A percentile compares a stretch with the other conserved stretches of the same genome.
Conservation (phyloP, 2,797 vertebrate species). For the Sparidentex hasta region DNA sequence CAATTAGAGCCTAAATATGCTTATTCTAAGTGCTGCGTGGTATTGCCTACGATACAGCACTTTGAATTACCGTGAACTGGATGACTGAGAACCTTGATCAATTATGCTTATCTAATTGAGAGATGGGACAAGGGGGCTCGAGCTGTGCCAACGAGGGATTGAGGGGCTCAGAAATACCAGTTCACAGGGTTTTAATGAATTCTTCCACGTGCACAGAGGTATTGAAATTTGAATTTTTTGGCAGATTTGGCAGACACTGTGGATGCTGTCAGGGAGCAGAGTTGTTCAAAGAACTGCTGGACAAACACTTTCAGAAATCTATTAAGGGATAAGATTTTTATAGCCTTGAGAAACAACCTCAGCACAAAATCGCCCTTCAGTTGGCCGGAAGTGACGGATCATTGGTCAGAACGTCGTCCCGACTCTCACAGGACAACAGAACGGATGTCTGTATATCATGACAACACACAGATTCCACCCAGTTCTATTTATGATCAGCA, state of each 20-base stretch:
- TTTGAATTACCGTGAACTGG: no score
- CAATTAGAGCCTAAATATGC: constrained; percentile 28
- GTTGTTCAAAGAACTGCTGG: background rate
- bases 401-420: no score
- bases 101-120: constrained; percentile 3
- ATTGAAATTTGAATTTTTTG: background rate
- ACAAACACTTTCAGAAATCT: background rate
- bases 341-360: background rate
- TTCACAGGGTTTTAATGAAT: background rate
- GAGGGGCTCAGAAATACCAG: background rate
- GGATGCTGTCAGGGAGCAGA: background rate
- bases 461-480: background rate
- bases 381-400: background rate
- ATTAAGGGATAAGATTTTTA: background rate
- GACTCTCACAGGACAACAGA: background rate
- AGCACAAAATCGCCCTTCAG: background rate
- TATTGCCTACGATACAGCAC: no score
- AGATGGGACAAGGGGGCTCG: constrained; percentile 1
- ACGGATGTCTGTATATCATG: background rate
- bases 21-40: no score
- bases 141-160: background rate
- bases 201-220: background rate
- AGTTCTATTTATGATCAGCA: no score
- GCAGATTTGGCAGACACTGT: background rate
- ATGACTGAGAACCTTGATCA: no score